Evolutionary conservation across 2,797 vertebrate species (phyloP), one percentile per base, ranked within the genome.

Genomic region (Avahi laniger): DNA sequence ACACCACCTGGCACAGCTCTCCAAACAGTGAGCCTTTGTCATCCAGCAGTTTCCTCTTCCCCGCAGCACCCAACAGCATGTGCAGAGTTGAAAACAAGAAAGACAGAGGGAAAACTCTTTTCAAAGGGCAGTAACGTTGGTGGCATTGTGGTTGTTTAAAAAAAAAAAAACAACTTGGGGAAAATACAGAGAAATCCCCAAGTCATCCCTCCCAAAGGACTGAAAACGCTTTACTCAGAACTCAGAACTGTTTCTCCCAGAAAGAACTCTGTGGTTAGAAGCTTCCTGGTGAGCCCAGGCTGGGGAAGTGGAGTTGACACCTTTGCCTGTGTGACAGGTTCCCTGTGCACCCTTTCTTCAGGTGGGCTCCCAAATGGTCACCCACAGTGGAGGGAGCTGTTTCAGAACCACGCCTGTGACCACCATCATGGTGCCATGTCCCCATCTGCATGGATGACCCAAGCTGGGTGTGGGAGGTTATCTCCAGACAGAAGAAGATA

Each of bases 391-490:
- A 65, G 57, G 38, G 59, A 11, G 54, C 18, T 14, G 1, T 6
- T 46, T 33, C 3, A 20, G 7, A 33, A 8, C 1, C 11, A 52
- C 18, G 35, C 24, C 43, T 33, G 28, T 35, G 41, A 0, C 9
- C 33, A 22, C 33, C 3, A 4, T 38, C 30, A 2, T 0, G 12
- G 4, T 0, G 0, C 9, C 5, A 2, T 1, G 46, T 15, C 13
- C 46, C 26, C 11, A 4, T 13, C 13, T 1, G 0, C 4, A 1
- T 0, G 57, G 22, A 24, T 5, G 35, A 73, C 30, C n/a, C 46
- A 24, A 11, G 54, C 1, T 0, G 8, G 22, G 41, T 13, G n/a
- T 4, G 2, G 43, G 22, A 35, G 26, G 20, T 4, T 10, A 52
- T 1, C 11, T 67, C 30, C 28, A 11, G 3, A 61, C 54, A 15